Conservation (phyloP, 2,888 invertebrate species). For the Mythimna lalbum region DNA sequence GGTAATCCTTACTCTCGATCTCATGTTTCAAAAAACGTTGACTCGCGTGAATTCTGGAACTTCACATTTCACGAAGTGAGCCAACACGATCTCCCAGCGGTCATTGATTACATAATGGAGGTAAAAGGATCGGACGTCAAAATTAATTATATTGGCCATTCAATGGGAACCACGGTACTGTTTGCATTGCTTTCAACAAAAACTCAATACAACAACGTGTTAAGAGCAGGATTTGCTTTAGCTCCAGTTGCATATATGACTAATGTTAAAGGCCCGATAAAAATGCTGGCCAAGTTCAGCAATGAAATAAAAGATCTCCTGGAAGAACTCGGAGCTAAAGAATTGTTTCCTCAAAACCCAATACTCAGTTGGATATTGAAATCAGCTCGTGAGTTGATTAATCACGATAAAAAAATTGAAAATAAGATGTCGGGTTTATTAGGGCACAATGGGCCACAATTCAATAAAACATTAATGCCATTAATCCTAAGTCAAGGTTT, state of each 20-base stretch:
- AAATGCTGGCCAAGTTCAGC: conserved; percentile 92
- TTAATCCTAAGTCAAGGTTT: conserved; percentile 93
- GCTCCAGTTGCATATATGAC: conserved; percentile 93
- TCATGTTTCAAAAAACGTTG: conserved; percentile 89
- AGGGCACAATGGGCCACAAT: conserved; percentile 93
- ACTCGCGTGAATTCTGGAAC: conserved; percentile 92
- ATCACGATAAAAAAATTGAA: conserved; percentile 92
- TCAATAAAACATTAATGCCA: conserved; percentile 93
- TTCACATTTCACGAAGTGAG: conserved; percentile 97
- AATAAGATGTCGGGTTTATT: conserved; percentile 93
- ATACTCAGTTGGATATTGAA: conserved; percentile 91
- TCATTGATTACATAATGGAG: conserved; percentile 92
- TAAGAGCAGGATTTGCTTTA: conserved; percentile 92
- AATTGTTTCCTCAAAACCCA: conserved; percentile 93
- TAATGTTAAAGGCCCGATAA: conserved; percentile 92
- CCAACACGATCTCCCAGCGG: conserved; percentile 96
- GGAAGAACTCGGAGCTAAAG: conserved; percentile 92
- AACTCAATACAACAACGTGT: conserved; percentile 92
- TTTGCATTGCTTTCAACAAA: conserved; percentile 93
- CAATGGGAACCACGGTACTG: conserved; percentile 96
- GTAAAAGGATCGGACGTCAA: conserved; percentile 82
- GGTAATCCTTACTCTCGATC: conserved; percentile 94
- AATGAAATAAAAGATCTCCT: conserved; percentile 91
- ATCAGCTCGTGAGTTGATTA: conserved; percentile 90
- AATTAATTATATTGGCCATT: conserved; percentile 96